These are phyloP conservation scores for Drosophila greeni DNA, from an alignment of 2,888 invertebrate genomes.

Conservation along the genomic window DNA sequence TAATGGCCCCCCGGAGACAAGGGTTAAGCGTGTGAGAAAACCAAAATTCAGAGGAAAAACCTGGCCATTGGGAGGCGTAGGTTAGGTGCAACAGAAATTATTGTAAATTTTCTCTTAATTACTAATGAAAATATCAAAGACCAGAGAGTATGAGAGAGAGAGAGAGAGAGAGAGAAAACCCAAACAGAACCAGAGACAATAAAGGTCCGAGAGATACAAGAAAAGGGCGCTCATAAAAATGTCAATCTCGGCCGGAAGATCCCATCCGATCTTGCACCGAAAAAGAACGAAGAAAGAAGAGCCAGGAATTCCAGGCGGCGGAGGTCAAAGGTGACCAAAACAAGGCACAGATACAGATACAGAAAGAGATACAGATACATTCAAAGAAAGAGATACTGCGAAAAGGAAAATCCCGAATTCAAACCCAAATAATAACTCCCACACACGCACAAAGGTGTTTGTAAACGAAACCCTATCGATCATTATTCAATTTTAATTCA, in stretches of 20 bases:
- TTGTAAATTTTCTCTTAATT: conserved; percentile 71
- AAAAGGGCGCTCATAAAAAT: conserved; percentile 59
- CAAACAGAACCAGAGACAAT: conserved; percentile 17
- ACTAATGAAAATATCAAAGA: conserved; percentile 68
- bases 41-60: conserved; percentile 37
- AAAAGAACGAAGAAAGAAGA: not conserved
- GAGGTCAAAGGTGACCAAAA: conserved; percentile 41
- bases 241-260: conserved; percentile 40
- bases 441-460: conserved; percentile 1
- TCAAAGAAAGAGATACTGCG: no score
- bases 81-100: conserved; percentile 57
- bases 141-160: not conserved
- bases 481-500: conserved; percentile 52
- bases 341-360: conserved; percentile 5
- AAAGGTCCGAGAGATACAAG: conserved; percentile 31
- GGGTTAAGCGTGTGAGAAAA: conserved; percentile 44
- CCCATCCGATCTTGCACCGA: not conserved
- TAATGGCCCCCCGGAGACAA: conserved; percentile 48
- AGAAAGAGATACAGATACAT: not conserved
- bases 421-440: not conserved
- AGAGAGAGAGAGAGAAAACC: not conserved
- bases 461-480: conserved; percentile 28
- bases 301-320: conserved; percentile 24
- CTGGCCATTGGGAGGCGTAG: not conserved
- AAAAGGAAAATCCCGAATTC: not conserved